A percentile compares a stretch with the other conserved stretches of the same genome.
These are phyloP conservation scores for Yasuhikotakia modesta DNA, from an alignment of 2,797 vertebrate species.

Conservation along the genomic window DNA sequence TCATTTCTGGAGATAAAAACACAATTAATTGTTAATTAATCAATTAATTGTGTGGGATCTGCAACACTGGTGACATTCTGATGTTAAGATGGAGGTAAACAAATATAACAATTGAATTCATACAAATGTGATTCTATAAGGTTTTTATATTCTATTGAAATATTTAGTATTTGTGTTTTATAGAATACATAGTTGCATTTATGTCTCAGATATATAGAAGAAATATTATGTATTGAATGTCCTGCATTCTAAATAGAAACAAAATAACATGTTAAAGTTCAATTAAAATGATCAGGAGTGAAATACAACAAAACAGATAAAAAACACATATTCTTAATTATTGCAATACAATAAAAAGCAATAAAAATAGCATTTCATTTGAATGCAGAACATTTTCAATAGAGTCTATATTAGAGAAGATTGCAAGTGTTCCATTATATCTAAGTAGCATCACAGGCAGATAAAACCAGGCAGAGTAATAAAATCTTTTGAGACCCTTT, in stretches of 20 bases:
- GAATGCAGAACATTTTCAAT: conserved; percentile 26
- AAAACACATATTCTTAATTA: background rate
- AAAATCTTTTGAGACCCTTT: conserved; percentile 20
- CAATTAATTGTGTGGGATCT: conserved; percentile 50
- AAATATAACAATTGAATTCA: background rate
- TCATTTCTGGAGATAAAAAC: conserved; percentile 60
- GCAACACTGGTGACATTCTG: conserved; percentile 32
- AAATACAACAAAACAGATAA: background rate
- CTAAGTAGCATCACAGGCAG: background rate
- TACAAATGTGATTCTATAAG: too few species aligned
- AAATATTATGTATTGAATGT: too few species aligned
- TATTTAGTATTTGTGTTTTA: too few species aligned
- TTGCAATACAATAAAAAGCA: conserved; percentile 11
- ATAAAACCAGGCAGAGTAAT: conserved; percentile 20
- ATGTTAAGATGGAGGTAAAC: conserved; percentile 3
- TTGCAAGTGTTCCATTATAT: conserved; percentile 20
- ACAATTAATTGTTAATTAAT: conserved; percentile 63
- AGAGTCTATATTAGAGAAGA: background rate
- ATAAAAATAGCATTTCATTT: conserved; percentile 9
- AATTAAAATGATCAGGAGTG: background rate
- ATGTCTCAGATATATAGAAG: too few species aligned
- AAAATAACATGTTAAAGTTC: background rate
- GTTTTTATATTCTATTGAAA: too few species aligned
- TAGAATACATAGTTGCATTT: too few species aligned
- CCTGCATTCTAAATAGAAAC: too few species aligned